Evolutionary conservation across 2,888 invertebrate species (phyloP).

Genomic region (Terebella lapidaria): DNA sequence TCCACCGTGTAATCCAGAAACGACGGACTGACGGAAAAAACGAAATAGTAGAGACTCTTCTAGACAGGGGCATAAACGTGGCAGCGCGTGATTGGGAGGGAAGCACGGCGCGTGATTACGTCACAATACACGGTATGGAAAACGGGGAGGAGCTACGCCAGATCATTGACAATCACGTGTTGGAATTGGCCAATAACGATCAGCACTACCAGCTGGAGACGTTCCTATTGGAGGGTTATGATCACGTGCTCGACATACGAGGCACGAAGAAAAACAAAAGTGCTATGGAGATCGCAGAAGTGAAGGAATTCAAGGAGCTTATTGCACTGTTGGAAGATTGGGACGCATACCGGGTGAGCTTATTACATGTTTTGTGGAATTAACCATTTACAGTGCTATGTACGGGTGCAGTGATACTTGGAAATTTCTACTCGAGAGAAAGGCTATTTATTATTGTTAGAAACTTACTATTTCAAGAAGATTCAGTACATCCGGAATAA

Average conservation of each 20-base stretch:
- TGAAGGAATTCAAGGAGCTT: slow-evolving; percentile 36
- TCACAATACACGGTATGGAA: slow-evolving; percentile 20
- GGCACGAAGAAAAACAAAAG: slow-evolving; percentile 24
- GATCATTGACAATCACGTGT: slow-evolving; percentile 30
- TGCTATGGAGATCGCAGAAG: slow-evolving; percentile 39
- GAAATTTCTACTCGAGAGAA: too few relatives aligned
- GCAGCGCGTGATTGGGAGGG: slow-evolving; percentile 32
- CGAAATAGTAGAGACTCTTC: slow-evolving; percentile 27
- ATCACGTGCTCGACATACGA: slow-evolving; percentile 38
- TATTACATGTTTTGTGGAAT: too few relatives aligned
- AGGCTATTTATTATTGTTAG: too few relatives aligned
- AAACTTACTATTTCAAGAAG: too few relatives aligned
- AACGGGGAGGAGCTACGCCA: slow-evolving; percentile 13
- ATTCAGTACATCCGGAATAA: too few relatives aligned
- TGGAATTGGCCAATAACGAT: slow-evolving; percentile 26
- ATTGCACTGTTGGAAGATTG: slow-evolving; percentile 35
- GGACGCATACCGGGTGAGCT: slow-evolving; percentile 39
- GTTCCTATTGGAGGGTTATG: slow-evolving; percentile 41
- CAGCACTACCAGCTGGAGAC: slow-evolving; percentile 30
- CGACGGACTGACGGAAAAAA: slow-evolving; percentile 17
- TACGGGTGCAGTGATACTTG: too few relatives aligned
- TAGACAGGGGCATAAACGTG: slow-evolving; percentile 32
- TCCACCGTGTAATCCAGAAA: slow-evolving; percentile 27
- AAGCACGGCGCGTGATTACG: slow-evolving; percentile 31
- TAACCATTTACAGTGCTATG: too few relatives aligned